Conservation (phyloP, 2,797 vertebrate genomes). For the Nyctibius grandis region DNA sequence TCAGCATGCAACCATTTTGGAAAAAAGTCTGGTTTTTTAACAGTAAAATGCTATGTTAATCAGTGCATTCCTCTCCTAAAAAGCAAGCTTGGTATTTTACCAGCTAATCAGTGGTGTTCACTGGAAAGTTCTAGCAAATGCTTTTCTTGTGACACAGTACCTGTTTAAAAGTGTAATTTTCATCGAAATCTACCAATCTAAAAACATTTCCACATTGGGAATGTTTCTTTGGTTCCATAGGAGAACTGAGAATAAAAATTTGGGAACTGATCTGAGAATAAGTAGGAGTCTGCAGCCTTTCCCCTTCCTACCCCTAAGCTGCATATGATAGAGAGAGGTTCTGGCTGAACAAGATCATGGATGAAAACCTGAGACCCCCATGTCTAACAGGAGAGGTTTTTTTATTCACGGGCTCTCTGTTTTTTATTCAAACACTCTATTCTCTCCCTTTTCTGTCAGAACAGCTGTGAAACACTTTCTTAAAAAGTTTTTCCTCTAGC, state of each 20-base stretch:
- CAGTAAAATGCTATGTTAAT: background rate
- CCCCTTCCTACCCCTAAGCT: background rate
- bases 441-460: background rate
- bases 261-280: background rate
- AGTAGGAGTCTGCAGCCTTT: background rate
- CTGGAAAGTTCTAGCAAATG: background rate
- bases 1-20: background rate
- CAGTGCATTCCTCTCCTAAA: background rate
- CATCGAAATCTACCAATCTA: background rate
- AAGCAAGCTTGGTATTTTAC: background rate
- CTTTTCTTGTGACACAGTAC: background rate
- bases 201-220: background rate
- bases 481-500: background rate
- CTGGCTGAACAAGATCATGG: background rate
- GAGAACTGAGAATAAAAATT: background rate
- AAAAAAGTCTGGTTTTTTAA: background rate
- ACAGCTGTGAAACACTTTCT: background rate
- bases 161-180: background rate
- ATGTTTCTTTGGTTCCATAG: background rate
- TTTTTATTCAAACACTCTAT: background rate
- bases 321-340: background rate
- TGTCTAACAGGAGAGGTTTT: accelerated
- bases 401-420: background rate
- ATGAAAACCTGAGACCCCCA: background rate
- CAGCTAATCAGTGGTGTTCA: background rate